A percentile compares a stretch with the other conserved stretches of the same genome.
phyloP scores from a whole-genome alignment of 2,797 vertebrate species.

The Anguilla pacifica region DNA sequence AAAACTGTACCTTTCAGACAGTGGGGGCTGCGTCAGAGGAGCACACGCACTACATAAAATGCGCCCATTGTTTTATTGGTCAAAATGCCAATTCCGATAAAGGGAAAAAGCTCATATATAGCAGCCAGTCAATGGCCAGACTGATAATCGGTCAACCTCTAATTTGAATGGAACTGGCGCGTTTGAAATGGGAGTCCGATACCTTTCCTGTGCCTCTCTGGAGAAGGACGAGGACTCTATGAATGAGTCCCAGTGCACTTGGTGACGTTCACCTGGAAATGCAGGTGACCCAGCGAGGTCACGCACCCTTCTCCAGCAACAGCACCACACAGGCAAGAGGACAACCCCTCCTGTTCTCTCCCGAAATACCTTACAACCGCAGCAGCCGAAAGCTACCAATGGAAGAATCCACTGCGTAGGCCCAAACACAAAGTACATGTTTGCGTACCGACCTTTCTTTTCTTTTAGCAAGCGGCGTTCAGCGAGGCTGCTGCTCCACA shows the following conservation, averaged over 20 bases:
- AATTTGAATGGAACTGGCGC: neutral
- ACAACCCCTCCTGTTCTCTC: neutral
- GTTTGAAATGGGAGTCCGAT: neutral
- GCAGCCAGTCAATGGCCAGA: too few relatives aligned
- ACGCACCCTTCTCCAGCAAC: neutral
- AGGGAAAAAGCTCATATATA: too few relatives aligned
- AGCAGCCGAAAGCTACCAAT: neutral
- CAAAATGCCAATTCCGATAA: too few relatives aligned
- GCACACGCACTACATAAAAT: too few relatives aligned
- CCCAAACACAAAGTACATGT: neutral
- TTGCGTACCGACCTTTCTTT: neutral
- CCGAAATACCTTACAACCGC: neutral
- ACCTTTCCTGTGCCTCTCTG: neutral
- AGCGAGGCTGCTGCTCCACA: neutral
- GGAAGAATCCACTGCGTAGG: neutral
- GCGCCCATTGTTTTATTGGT: too few relatives aligned
- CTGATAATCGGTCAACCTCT: too few relatives aligned
- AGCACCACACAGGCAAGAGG: neutral
- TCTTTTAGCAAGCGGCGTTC: neutral
- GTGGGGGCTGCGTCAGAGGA: too few relatives aligned
- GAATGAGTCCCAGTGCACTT: neutral
- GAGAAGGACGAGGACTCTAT: neutral
- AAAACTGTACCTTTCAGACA: too few relatives aligned
- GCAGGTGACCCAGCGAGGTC: neutral
- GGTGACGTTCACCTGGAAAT: neutral